Evolutionary conservation across 2,113 vertebrate genomes (phyloP), one percentile per base, ranked within the genome.

Genomic region (Scopus umbretta): DNA sequence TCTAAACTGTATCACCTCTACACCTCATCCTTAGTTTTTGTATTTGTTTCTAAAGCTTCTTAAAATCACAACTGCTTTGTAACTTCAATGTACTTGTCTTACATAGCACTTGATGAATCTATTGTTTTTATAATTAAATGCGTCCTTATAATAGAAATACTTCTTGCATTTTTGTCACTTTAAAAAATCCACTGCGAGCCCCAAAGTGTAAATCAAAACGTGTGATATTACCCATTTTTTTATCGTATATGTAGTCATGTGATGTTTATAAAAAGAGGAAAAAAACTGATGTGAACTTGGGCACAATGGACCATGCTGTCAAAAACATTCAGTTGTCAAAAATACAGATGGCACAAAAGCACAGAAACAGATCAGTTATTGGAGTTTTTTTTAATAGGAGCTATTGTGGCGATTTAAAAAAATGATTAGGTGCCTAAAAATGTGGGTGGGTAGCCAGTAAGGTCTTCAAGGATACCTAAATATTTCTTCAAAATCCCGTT

Each of bases 261-360:
- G 55, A 90, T 52, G 26, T 86, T 88, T 85, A 80, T n/a, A 83
- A 70, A 63, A 63, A 66, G 11, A 45, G 13, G 19, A 55, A 53
- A 34, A 90, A 90, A 62, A 16, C 30, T 90, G 42, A 97, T 86
- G 83, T 94, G 86, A 95, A 92, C 94, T 93, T 86, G 68, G 92
- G 59, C 76, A 96, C 95, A 95, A 86, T 96, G 88, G 95, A 83
- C 92, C 88, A 86, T 80, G 88, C 86, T 96, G 96, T 92, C 92
- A 97, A 91, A 97, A 95, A 92, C 84, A 95, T 59, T 96, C 92
- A 95, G 96, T 91, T 97, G 95, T 96, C 96, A 97, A 94, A 95
- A 96, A 97, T 96, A 84, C 95, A 96, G 95, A 96, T 97, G 96
- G 96, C 89, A 96, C 89, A 96, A 92, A 97, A 94, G 38, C 76